Conservation (phyloP, 64 coral and sea anemone genomes). For the Anthopleura sola region DNA sequence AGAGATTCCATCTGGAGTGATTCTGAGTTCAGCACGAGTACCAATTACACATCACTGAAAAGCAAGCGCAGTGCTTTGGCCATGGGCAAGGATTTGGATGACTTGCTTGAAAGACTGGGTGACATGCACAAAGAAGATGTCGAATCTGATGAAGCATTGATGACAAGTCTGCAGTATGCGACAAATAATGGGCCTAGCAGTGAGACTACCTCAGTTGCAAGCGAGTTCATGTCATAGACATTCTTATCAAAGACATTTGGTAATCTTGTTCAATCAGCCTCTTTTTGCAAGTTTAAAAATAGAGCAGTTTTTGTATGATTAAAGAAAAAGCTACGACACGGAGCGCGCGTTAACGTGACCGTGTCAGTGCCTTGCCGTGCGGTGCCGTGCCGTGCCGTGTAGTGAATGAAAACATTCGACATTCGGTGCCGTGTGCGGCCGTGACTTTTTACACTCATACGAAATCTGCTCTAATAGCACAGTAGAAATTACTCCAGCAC, state of each 20-base stretch:
- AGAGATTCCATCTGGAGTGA: conserved; percentile 3
- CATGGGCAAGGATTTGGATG: conserved; percentile 9
- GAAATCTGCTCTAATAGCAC: too few relatives aligned
- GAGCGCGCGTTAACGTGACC: too few relatives aligned
- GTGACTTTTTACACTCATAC: too few relatives aligned
- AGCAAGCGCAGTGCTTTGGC: neutral
- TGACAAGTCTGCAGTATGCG: neutral
- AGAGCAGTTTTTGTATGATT: too few relatives aligned
- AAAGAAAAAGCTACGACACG: too few relatives aligned
- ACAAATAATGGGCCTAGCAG: neutral
- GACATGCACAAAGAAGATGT: neutral
- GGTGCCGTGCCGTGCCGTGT: too few relatives aligned
- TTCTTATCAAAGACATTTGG: neutral
- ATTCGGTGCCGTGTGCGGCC: too few relatives aligned
- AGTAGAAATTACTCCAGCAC: neutral
- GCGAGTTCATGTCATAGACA: neutral
- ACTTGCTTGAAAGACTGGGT: neutral
- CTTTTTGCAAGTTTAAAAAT: neutral
- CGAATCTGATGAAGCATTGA: neutral
- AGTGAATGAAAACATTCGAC: too few relatives aligned
- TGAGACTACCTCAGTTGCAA: neutral
- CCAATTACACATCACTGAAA: neutral
- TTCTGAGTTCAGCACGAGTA: conserved; percentile 1
- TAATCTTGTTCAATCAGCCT: neutral
- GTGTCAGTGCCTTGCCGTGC: too few relatives aligned